Conservation (phyloP, 92 coral and sea anemone genomes). For the Porites divaricata region DNA sequence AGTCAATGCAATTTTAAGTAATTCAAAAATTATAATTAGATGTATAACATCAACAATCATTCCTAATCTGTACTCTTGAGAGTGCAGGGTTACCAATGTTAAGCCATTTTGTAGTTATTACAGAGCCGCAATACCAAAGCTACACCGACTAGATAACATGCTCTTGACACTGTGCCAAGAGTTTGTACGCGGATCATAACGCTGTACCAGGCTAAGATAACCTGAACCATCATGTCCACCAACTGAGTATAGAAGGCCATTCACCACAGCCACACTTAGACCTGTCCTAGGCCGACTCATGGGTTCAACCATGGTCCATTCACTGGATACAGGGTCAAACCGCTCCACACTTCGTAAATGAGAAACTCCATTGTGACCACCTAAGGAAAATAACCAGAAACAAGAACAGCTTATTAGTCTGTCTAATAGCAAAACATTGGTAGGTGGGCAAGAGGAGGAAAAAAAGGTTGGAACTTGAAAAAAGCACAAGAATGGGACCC, state of each 20-base stretch:
- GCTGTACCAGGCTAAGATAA: constrained; percentile 81
- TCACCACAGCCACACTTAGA: constrained; percentile 81
- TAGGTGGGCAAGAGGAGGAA: too few species aligned
- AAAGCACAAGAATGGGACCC: too few species aligned
- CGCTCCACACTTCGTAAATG: constrained; percentile 91
- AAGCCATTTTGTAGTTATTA: background rate
- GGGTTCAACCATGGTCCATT: constrained; percentile 90
- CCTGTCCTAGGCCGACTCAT: constrained; percentile 90
- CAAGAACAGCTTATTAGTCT: too few species aligned
- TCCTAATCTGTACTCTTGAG: background rate
- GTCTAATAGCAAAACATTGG: too few species aligned
- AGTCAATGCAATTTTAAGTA: too few species aligned
- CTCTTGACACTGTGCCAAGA: constrained; percentile 70
- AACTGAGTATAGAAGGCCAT: constrained; percentile 78
- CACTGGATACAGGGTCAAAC: constrained; percentile 91
- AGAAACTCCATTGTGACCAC: constrained; percentile 94
- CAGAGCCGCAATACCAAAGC: constrained; percentile 87
- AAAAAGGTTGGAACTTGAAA: too few species aligned
- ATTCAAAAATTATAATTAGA: too few species aligned
- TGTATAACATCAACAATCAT: background rate
- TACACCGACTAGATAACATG: constrained; percentile 88
- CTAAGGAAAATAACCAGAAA: constrained; percentile 27
- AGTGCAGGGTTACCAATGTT: background rate
- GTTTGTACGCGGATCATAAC: constrained; percentile 74
- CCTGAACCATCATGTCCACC: constrained; percentile 96